Evolutionary conservation across 2,888 invertebrate species (phyloP).

Genomic region (Stenodera caucasica): DNA sequence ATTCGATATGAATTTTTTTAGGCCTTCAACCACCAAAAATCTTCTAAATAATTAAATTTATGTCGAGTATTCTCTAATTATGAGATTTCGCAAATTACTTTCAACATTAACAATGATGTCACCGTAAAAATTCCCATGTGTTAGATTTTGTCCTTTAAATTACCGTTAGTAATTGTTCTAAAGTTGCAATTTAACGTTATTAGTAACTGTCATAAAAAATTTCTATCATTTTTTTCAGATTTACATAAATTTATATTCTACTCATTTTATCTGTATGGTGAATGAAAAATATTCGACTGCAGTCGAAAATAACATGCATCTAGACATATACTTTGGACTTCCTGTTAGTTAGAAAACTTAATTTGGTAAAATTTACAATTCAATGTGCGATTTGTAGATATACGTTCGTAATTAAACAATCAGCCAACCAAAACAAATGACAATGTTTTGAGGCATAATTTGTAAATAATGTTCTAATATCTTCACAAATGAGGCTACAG

Average conservation of each 20-base stretch:
- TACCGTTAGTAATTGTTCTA: slow-evolving; percentile 5
- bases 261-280: no score
- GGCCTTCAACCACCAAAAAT: no score
- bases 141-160: slow-evolving; percentile 8
- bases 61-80: no score
- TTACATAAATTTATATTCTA: no score
- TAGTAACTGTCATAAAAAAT: slow-evolving; percentile 2
- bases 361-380: slow-evolving; percentile 25
- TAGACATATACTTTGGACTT: slow-evolving; percentile 22
- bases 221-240: background rate
- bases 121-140: slow-evolving; percentile 2
- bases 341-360: slow-evolving; percentile 26
- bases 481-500: no score
- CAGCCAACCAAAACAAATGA: slow-evolving; percentile 20
- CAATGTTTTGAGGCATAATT: slow-evolving; percentile 12
- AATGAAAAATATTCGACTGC: background rate
- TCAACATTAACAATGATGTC: slow-evolving; percentile 3
- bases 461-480: background rate
- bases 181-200: background rate
- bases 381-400: slow-evolving; percentile 17
- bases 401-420: slow-evolving; percentile 21
- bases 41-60: no score
- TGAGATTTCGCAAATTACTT: background rate
- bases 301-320: slow-evolving; percentile 15
- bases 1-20: background rate